Evolutionary conservation across 2,888 invertebrate species (phyloP), one percentile per base, ranked within the genome.

Genomic region (Venusia cambrica): DNA sequence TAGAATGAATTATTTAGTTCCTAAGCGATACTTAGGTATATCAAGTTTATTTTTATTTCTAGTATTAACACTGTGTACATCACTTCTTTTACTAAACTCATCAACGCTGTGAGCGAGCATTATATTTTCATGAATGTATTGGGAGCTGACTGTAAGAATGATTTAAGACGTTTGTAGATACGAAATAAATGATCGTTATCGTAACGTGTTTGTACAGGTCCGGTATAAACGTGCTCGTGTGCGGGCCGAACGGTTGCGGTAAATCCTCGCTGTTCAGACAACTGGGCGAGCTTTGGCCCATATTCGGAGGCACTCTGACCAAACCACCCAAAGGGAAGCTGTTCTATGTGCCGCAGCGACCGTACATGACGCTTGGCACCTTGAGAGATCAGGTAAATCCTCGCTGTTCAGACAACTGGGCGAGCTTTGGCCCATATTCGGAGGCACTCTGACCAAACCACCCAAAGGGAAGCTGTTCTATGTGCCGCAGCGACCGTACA

Each of bases 171-270:
- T n/a, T n/a, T n/a, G n/a, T n/a, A n/a, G n/a, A n/a, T n/a, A n/a
- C n/a, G n/a, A n/a, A n/a, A n/a, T n/a, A n/a, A n/a, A n/a, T n/a
- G n/a, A n/a, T n/a, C n/a, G n/a, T n/a, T n/a, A n/a, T n/a, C n/a
- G n/a, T n/a, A n/a, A n/a, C n/a, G n/a, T n/a, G n/a, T n/a, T n/a
- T n/a, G n/a, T 7, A 1, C 45, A 90, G 92, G 52, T 97, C 97
- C 0, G 98, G 98, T 18, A 95, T 95, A 87, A 99, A 99, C 85
- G 97, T 99, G 0, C 78, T 99, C n/a, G 97, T 99, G 0, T 98
- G 98, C 72, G 99, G 99, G 0, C 99, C 99, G 1, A 99, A 99
- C 74, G 99, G 99, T 1, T 97, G 98, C 74, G 99, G 99, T 25
- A 99, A 99, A 78, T 97, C 97, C 31, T 98, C 98, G 0, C 89